Conservation (phyloP, 2,888 invertebrate genomes). For the Diaprepes abbreviatus region DNA sequence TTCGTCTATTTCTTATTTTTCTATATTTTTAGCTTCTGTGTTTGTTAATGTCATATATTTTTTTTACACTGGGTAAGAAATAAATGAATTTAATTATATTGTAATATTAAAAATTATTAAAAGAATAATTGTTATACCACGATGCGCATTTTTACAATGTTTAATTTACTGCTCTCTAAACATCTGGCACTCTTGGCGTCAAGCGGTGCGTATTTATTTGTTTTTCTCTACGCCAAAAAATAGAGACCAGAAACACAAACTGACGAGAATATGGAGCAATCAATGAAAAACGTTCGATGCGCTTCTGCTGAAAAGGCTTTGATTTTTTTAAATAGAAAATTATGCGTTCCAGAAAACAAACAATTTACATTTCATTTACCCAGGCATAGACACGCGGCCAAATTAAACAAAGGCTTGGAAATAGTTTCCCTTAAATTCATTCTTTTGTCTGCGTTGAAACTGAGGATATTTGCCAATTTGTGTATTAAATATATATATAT, state of each 20-base stretch:
- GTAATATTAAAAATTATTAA: no score
- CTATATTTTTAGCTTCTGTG: no score
- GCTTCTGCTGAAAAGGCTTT: not conserved
- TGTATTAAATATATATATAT: no score
- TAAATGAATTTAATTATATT: no score
- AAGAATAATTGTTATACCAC: no score
- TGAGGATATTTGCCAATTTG: no score
- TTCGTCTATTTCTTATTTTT: no score
- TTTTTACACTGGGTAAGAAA: no score
- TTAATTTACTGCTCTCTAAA: not conserved
- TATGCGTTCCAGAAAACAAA: not conserved
- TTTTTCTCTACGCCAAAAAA: constrained; percentile 4
- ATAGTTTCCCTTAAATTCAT: no score
- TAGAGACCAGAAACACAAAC: not conserved
- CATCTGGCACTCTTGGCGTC: constrained; percentile 6
- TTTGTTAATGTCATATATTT: no score
- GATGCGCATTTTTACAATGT: not conserved
- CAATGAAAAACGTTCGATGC: not conserved
- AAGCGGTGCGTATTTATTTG: not conserved
- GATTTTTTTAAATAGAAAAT: not conserved
- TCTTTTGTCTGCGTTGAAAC: no score
- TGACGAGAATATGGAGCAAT: not conserved
- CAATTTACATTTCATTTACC: not conserved
- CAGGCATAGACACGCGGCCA: not conserved
- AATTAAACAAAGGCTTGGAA: not conserved